Evolutionary conservation across 2,113 vertebrate genomes (phyloP), one percentile per base, ranked within the genome.

Genomic region (Drymodes brunneopygia): DNA sequence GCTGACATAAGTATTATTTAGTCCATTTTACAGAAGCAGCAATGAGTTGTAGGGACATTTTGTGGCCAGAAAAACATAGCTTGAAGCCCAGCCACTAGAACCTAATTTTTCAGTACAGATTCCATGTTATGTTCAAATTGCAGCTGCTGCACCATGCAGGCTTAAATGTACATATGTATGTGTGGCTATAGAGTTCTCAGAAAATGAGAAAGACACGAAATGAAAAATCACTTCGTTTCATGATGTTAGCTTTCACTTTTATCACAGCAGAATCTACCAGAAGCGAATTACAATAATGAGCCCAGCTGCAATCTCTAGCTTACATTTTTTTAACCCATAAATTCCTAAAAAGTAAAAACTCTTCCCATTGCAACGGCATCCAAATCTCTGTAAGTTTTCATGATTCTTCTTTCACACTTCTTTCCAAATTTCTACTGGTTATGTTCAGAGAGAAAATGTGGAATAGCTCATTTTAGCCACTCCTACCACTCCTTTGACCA

Each of bases 381-480:
- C 3, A 12, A 69, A 57, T 53, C 12, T 83, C 54, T 23, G 7
- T 38, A 45, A 38, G 17, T 50, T 81, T 83, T 28, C 21, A 9
- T 29, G 14, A 2, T 62, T 45, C 18, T 80, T 86, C 38, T 38
- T 38, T 38, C 38, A 38, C 38, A 38, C 11, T 38, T 57, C 22
- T 60, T 54, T 75, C 35, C 20, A 53, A 91, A 53, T 3, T 1
- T 7, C 9, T 62, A 19, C 16, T 64, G 36, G 69, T 61, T 21
- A 45, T 2, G 0, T 51, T 83, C 38, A 57, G 60, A 88, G 16
- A 13, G 0, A 2, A 69, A 65, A 62, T 1, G 1, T 27, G 6
- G 11, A 50, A 75, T 75, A 40, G 48, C 11, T 25, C 5, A 64
- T 56, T 92, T 94, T 73, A 88, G 19, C 16, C 33, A 44, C 62